phyloP scores from a whole-genome alignment of 2,113 vertebrate genomes.

The Dendrocopos noguchii region DNA sequence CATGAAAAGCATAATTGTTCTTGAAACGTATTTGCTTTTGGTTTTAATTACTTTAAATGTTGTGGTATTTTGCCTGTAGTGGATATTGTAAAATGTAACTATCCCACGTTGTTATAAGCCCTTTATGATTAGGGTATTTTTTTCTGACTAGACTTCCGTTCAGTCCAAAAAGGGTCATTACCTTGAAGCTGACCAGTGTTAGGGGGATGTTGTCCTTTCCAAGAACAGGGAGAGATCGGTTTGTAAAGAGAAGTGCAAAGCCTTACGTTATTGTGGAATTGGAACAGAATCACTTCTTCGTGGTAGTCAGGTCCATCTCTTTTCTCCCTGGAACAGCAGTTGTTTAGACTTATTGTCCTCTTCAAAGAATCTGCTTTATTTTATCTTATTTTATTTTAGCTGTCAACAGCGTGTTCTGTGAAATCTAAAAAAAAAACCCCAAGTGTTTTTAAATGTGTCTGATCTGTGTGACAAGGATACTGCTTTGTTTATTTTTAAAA shows the following conservation, averaged over 20 bases:
- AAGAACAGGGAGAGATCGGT: background rate
- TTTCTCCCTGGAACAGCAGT: constrained; percentile 27
- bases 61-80: constrained; percentile 63
- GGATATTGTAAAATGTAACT: constrained; percentile 58
- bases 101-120: constrained; percentile 1
- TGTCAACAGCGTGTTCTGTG: constrained; percentile 33
- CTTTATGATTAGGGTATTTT: background rate
- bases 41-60: constrained; percentile 55
- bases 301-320: constrained; percentile 20
- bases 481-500: constrained; percentile 64
- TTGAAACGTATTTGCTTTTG: constrained; percentile 26
- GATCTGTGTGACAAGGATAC: constrained; percentile 58
- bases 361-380: constrained; percentile 33
- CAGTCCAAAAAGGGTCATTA: background rate
- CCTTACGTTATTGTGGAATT: constrained; percentile 1
- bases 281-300: constrained; percentile 1
- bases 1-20: background rate
- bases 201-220: background rate
- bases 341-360: constrained; percentile 25
- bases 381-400: constrained; percentile 38
- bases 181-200: constrained; percentile 8
- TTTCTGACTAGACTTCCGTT: constrained; percentile 24
- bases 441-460: constrained; percentile 48
- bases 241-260: background rate
- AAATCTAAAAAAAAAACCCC: constrained; percentile 21